Evolutionary conservation across 2,888 invertebrate species (phyloP).

Genomic region (Melanargia galathea): DNA sequence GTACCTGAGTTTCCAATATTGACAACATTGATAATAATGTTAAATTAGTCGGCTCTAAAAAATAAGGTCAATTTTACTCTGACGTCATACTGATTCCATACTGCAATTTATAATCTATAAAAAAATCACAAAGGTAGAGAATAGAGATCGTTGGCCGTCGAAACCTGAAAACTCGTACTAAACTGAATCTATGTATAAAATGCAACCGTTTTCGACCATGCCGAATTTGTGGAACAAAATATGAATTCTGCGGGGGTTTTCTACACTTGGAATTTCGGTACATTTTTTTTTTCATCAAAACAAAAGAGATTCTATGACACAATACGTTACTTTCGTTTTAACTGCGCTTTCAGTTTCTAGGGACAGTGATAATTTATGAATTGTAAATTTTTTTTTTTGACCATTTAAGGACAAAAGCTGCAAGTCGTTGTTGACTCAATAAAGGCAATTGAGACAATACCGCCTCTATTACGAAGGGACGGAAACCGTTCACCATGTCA

Average conservation of each 20-base stretch:
- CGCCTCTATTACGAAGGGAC: constrained; percentile 19
- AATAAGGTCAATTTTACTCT: too few species aligned
- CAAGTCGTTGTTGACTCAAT: constrained; percentile 44
- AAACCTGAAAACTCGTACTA: too few species aligned
- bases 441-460: constrained; percentile 27
- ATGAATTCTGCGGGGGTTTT: constrained; percentile 14
- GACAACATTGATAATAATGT: too few species aligned
- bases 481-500: constrained; percentile 23
- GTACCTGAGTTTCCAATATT: too few species aligned
- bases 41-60: too few species aligned
- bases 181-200: constrained; percentile 20
- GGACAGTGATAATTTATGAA: constrained; percentile 47
- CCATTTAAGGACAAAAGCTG: constrained; percentile 48
- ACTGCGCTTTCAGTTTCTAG: constrained; percentile 54
- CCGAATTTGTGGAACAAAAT: constrained; percentile 23
- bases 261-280: background rate
- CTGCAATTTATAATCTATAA: too few species aligned
- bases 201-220: constrained; percentile 32
- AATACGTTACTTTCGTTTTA: constrained; percentile 55
- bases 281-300: constrained; percentile 29
- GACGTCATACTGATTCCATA: too few species aligned
- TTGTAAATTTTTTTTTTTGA: constrained; percentile 48
- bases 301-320: constrained; percentile 41
- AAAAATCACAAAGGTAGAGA: too few species aligned
- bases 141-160: too few species aligned